A percentile compares a stretch with the other conserved stretches of the same genome.
These are phyloP conservation scores for Lathronympha strigana DNA, from an alignment of 2,888 invertebrate genomes.

Conservation along the genomic window DNA sequence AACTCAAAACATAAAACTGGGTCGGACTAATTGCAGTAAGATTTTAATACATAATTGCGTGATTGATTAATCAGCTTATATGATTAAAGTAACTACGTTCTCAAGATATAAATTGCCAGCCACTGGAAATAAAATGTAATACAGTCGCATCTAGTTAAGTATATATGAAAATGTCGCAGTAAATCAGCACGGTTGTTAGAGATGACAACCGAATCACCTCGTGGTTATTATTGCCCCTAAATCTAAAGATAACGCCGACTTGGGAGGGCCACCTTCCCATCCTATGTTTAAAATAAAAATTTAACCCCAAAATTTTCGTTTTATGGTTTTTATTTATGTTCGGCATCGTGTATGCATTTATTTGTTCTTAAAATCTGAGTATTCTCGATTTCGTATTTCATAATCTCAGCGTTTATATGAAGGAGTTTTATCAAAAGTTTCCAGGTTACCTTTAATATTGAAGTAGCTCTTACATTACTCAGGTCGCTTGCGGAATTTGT, in stretches of 20 bases:
- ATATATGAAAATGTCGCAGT: constrained; percentile 57
- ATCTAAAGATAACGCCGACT: constrained; percentile 78
- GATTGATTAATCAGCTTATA: not conserved
- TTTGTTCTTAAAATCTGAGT: constrained; percentile 71
- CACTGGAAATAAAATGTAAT: constrained; percentile 39
- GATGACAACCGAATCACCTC: constrained; percentile 54
- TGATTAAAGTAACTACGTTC: not conserved
- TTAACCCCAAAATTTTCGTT: constrained; percentile 75
- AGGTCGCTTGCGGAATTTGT: constrained; percentile 46
- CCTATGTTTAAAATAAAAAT: constrained; percentile 84
- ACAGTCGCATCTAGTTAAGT: constrained; percentile 51
- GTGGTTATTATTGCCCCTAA: constrained; percentile 69
- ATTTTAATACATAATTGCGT: not conserved
- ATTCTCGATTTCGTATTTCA: constrained; percentile 60
- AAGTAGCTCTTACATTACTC: constrained; percentile 49
- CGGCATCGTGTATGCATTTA: constrained; percentile 68
- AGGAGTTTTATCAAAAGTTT: constrained; percentile 56
- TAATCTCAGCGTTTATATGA: constrained; percentile 53
- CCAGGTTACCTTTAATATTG: constrained; percentile 59
- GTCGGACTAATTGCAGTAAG: not conserved
- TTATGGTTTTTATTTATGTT: constrained; percentile 72
- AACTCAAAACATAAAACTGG: no score
- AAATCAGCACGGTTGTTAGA: constrained; percentile 54
- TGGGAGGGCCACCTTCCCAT: constrained; percentile 80
- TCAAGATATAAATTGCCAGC: not conserved